A percentile compares a stretch with the other conserved stretches of the same genome.
These are phyloP conservation scores for Tympanuchus pallidicinctus DNA, from an alignment of 2,113 vertebrate species.

Conservation along the genomic window DNA sequence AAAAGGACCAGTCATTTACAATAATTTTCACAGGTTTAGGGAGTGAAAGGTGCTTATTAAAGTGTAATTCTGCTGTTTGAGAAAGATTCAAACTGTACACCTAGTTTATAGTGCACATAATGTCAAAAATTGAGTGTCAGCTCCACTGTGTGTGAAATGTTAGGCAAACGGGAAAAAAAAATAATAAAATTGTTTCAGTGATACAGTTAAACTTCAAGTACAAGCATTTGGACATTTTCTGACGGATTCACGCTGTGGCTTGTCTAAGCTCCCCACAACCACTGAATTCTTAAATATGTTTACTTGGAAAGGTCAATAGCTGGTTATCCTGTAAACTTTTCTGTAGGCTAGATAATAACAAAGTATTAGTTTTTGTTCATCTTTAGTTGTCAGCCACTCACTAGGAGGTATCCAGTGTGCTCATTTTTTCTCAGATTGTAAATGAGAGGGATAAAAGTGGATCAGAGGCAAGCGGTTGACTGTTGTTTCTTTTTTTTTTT, in stretches of 20 bases:
- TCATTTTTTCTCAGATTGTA: conserved; percentile 38
- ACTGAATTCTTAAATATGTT: conserved; percentile 68
- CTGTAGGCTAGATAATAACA: conserved; percentile 65
- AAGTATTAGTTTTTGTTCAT: conserved; percentile 67
- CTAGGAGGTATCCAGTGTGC: conserved; percentile 14
- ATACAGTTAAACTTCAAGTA: conserved; percentile 50
- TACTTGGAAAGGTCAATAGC: conserved; percentile 68
- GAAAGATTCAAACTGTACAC: background rate
- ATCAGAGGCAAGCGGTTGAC: conserved; percentile 31
- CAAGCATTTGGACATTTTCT: conserved; percentile 32
- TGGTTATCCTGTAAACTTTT: conserved; percentile 61
- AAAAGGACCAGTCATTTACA: background rate
- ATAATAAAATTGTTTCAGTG: conserved; percentile 16
- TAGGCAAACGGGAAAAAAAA: conserved; percentile 19
- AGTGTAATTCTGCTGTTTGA: background rate
- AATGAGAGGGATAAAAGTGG: conserved; percentile 58
- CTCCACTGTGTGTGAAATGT: conserved; percentile 2
- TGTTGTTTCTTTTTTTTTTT: background rate
- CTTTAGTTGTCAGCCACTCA: conserved; percentile 54
- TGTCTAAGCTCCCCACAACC: conserved; percentile 34
- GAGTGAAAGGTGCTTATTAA: background rate
- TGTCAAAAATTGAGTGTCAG: background rate
- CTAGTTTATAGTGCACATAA: conserved; percentile 5
- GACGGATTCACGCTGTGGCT: conserved; percentile 43
- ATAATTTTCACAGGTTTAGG: background rate